Conservation (phyloP, 2,888 invertebrate species). For the Hydrotaea diabolus region DNA sequence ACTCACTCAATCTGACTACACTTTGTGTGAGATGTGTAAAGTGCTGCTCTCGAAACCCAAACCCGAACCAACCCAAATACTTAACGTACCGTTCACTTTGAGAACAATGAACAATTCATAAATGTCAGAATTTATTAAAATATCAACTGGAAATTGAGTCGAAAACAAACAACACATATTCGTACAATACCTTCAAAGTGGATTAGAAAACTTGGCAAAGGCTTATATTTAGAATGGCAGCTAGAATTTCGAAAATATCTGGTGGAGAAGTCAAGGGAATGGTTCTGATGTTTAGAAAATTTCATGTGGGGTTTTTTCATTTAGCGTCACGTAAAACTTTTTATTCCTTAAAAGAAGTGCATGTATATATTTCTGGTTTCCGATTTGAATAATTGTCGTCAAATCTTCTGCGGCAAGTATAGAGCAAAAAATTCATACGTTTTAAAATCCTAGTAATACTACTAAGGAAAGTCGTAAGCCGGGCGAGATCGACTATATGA, state of each 20-base stretch:
- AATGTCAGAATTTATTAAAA: slow-evolving; percentile 66
- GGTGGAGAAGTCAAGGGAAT: not conserved
- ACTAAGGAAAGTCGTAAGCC: no score
- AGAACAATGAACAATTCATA: slow-evolving; percentile 61
- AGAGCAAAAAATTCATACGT: no score
- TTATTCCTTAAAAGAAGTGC: not conserved
- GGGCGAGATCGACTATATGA: no score
- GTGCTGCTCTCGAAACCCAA: not conserved
- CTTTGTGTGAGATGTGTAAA: not conserved
- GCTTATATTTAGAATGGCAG: not conserved
- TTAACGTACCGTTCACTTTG: not conserved
- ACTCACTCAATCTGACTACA: slow-evolving; percentile 5
- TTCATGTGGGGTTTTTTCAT: not conserved
- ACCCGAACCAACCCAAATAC: slow-evolving; percentile 25
- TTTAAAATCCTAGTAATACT: no score
- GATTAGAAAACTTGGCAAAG: not conserved
- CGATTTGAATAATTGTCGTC: no score
- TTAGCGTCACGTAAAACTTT: not conserved
- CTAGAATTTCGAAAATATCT: not conserved
- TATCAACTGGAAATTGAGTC: slow-evolving; percentile 52
- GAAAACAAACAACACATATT: not conserved
- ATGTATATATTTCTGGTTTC: no score
- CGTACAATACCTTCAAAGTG: not conserved
- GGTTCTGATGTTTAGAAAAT: not conserved
- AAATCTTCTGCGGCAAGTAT: no score